Conservation (phyloP, 2,888 invertebrate genomes). For the Calameuta idolon region DNA sequence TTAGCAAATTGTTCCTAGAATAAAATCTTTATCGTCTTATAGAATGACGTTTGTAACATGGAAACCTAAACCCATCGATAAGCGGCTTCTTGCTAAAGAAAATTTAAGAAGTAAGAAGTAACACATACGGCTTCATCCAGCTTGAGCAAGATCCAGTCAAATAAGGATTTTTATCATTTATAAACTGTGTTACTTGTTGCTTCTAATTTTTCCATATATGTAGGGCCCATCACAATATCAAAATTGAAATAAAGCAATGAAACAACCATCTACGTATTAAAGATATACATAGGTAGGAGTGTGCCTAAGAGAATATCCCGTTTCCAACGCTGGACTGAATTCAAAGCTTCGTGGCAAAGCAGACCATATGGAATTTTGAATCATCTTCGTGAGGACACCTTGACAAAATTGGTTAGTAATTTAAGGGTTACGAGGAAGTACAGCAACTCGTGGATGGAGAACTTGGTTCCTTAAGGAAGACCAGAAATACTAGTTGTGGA, state of each 20-base stretch:
- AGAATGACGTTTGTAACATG: neutral
- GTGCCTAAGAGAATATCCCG: neutral
- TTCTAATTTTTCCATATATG: neutral
- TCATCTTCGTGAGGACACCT: neutral
- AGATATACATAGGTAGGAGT: neutral
- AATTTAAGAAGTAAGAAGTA: neutral
- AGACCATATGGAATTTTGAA: neutral
- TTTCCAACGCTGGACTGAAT: neutral
- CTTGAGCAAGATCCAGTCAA: neutral
- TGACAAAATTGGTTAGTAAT: neutral
- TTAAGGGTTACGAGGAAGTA: neutral
- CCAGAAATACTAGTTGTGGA: neutral
- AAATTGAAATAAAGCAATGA: slow-evolving; percentile 2
- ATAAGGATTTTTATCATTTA: neutral
- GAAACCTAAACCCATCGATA: neutral
- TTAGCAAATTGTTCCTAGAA: neutral
- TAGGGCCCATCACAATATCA: slow-evolving; percentile 4
- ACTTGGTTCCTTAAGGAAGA: neutral
- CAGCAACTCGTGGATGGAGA: neutral
- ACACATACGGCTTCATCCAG: neutral
- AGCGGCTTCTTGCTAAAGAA: neutral
- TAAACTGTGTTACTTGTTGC: slow-evolving; percentile 7
- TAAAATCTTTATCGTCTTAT: neutral
- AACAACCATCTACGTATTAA: neutral
- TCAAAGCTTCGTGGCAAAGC: neutral